These are phyloP conservation scores for Pogonomyrmex californicus DNA, from an alignment of 1,140 invertebrate species.

Conservation along the genomic window DNA sequence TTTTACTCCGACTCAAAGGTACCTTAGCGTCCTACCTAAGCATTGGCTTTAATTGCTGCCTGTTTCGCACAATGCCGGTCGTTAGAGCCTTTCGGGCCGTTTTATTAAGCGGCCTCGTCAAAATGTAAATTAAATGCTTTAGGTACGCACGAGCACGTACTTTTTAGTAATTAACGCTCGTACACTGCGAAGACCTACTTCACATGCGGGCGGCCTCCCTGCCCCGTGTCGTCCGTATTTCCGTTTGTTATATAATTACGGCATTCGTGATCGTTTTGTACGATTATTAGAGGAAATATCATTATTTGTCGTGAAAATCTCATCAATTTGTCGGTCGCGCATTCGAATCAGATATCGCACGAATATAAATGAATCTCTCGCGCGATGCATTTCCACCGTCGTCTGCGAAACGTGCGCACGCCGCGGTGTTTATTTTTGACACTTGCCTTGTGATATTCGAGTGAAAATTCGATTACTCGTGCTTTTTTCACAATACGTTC, in stretches of 20 bases:
- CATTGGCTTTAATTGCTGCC: conserved; percentile 76
- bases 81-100: conserved; percentile 29
- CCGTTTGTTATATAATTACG: conserved; percentile 54
- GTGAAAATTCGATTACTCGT: conserved; percentile 48
- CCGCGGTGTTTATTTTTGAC: conserved; percentile 58
- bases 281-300: conserved; percentile 58
- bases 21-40: conserved; percentile 3
- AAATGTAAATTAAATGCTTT: conserved; percentile 73
- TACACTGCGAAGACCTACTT: conserved; percentile 31
- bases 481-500: conserved; percentile 49
- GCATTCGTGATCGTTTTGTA: conserved; percentile 29
- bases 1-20: conserved; percentile 31
- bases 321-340: conserved; percentile 49
- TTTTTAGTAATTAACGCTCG: conserved; percentile 65
- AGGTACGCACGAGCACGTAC: conserved; percentile 46
- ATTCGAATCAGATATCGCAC: conserved; percentile 28
- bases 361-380: conserved; percentile 50
- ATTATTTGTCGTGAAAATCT: conserved; percentile 32
- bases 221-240: not conserved
- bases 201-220: conserved; percentile 1
- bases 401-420: conserved; percentile 1
- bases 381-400: conserved; percentile 22
- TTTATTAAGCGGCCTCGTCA: conserved; percentile 71
- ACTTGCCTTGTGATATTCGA: conserved; percentile 59
- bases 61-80: conserved; percentile 65